phyloP scores from a whole-genome alignment of 2,888 invertebrate species.

The Epirrhoe alternata region DNA sequence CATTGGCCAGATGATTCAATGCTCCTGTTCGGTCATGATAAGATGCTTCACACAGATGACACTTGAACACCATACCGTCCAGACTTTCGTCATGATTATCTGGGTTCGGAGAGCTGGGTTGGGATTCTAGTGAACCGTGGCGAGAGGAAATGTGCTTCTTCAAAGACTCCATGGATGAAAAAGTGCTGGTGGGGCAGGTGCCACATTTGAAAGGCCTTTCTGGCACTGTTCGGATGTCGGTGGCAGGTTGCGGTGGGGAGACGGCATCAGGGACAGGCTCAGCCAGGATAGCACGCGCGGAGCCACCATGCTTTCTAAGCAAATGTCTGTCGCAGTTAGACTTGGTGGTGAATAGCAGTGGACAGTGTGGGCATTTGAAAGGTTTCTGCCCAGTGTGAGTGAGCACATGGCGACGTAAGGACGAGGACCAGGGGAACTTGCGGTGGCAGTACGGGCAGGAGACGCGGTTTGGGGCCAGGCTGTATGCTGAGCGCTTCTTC shows the following conservation, averaged over 20 bases:
- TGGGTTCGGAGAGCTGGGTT: constrained; percentile 71
- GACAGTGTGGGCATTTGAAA: constrained; percentile 97
- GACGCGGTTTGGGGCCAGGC: constrained; percentile 96
- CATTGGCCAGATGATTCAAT: constrained; percentile 91
- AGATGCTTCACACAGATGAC: constrained; percentile 96
- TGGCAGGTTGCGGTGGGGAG: constrained; percentile 59
- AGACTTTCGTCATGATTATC: constrained; percentile 62
- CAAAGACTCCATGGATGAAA: constrained; percentile 91
- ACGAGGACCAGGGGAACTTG: constrained; percentile 98
- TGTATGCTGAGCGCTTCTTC: constrained; percentile 97
- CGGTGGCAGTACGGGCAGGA: constrained; percentile 97
- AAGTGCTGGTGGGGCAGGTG: constrained; percentile 92
- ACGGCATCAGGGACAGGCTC: constrained; percentile 70
- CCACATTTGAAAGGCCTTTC: constrained; percentile 92
- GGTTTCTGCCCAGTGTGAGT: constrained; percentile 99
- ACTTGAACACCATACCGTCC: constrained; percentile 93
- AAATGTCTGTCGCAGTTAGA: constrained; percentile 98
- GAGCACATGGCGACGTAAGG: constrained; percentile 95
- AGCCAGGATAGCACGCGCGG: constrained; percentile 75
- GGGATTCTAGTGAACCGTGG: constrained; percentile 84
- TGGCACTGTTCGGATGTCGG: constrained; percentile 87
- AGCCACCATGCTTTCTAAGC: constrained; percentile 90
- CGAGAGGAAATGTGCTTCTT: constrained; percentile 91
- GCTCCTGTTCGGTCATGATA: constrained; percentile 92
- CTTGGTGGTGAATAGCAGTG: constrained; percentile 97